Conservation (phyloP, 1,140 invertebrate species). For the Zaprionus tsacasi region DNA sequence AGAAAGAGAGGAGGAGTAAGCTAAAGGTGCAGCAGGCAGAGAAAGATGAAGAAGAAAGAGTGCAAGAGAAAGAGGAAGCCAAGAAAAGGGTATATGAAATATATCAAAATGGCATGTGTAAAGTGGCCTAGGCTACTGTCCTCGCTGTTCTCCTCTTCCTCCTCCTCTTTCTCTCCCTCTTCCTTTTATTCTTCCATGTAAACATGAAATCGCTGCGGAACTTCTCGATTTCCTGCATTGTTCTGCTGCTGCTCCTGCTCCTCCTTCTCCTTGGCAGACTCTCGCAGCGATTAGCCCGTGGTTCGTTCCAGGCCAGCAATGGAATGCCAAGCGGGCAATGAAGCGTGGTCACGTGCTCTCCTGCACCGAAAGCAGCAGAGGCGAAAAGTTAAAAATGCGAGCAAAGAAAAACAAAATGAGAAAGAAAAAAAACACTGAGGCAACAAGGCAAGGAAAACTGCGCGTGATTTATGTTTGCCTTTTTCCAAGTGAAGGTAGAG, state of each 20-base stretch:
- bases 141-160: background rate
- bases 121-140: background rate
- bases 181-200: background rate
- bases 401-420: constrained; percentile 25
- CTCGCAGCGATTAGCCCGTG: background rate
- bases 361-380: constrained; percentile 42
- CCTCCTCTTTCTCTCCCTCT: background rate
- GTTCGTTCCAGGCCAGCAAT: constrained; percentile 26
- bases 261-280: background rate
- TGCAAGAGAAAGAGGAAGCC: background rate
- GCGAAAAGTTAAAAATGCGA: constrained; percentile 65
- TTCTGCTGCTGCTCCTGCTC: background rate
- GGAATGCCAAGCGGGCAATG: constrained; percentile 52
- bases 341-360: constrained; percentile 72
- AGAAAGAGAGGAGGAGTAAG: background rate
- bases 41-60: background rate
- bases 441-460: constrained; percentile 36
- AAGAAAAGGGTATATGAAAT: background rate
- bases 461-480: constrained; percentile 71
- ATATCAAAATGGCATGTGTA: background rate
- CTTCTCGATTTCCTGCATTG: constrained; percentile 5
- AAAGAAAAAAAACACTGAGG: constrained; percentile 36
- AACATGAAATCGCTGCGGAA: background rate
- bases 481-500: background rate
- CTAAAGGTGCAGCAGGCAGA: too few relatives aligned